Evolutionary conservation across 2,113 vertebrate species (phyloP).

Genomic region (Neopipo cinnamomea): DNA sequence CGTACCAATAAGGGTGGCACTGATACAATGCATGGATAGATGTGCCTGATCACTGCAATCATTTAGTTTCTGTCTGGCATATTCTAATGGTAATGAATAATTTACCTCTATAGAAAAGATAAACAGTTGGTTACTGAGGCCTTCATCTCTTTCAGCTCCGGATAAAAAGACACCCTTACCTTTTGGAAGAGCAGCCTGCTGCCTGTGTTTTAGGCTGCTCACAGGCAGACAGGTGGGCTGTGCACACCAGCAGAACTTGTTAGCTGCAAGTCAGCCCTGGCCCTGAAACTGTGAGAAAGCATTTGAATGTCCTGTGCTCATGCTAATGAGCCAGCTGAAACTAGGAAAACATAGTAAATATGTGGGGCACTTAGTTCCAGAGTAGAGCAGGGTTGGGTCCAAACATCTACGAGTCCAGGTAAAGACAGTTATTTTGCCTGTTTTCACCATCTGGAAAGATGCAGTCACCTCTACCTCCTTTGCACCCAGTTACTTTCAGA

Average conservation of each 20-base stretch:
- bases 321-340: background rate
- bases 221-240: background rate
- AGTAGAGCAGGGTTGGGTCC: background rate
- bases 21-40: too few species aligned
- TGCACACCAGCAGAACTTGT: too few species aligned
- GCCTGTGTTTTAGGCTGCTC: background rate
- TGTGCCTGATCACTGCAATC: background rate
- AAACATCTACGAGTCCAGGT: background rate
- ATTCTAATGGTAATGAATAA: background rate
- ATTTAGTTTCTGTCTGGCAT: fast-evolving
- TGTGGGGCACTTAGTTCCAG: background rate
- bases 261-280: background rate
- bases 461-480: background rate
- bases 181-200: background rate
- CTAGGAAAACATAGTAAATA: background rate
- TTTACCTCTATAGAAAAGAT: background rate
- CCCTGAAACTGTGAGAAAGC: background rate
- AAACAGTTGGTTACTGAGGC: background rate
- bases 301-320: background rate
- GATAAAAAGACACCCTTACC: background rate
- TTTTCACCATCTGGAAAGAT: background rate
- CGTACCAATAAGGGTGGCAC: background rate
- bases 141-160: background rate
- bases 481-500: background rate
- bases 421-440: background rate